Base-by-base conservation (phyloP, 2,888 invertebrate genomes). In the Oxystoma pomonae region DNA sequence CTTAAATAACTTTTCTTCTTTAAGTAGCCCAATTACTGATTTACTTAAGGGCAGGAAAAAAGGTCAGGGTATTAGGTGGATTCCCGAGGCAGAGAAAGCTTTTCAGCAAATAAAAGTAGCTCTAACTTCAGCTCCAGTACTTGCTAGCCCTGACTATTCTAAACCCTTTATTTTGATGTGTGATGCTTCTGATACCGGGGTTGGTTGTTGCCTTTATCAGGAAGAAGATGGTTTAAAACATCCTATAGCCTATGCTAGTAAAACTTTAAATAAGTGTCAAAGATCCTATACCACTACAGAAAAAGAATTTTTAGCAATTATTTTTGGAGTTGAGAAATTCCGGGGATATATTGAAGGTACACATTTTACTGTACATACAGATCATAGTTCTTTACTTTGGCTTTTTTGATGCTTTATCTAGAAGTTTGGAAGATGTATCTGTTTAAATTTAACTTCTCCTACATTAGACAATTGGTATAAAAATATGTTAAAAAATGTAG, bases 101-200 rank as follows among this genome's bases (percentile, higher is more conserved):
- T n/a, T n/a, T n/a, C n/a, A n/a, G n/a, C 19, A 65, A 57, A 68
- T 69, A 16, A 71, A 70, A 35, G 22, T 53, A n/a, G 51, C 49
- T 9, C 60, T 69, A 16, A 64, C 65, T 49, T 64, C 63, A 1
- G 66, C 67, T 12, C 68, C 72, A 16, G 63, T 74, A 17, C 50
- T 74, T 16, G 17, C 67, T 3, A 65, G 65, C 51, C 70, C 72
- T 1, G 65, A 73, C 61, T 71, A 67, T 49, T 20, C 55, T 0
- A 55, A 60, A 56, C 67, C 67, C 0, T 73, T 73, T 58, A 18
- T 57, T 9, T 17, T 73, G 0, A 55, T 63, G 57, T 65, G 61
- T 21, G 76, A 77, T 65, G 76, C 75, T n/a, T 69, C 69, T 1
- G 60, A 62, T 20, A 21, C 20, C 1, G 75, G 70, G 1, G 3